A percentile compares a stretch with the other conserved stretches of the same genome.
These are phyloP conservation scores for Drosophila trapezifrons DNA, from an alignment of 1,140 invertebrate species.

Conservation along the genomic window DNA sequence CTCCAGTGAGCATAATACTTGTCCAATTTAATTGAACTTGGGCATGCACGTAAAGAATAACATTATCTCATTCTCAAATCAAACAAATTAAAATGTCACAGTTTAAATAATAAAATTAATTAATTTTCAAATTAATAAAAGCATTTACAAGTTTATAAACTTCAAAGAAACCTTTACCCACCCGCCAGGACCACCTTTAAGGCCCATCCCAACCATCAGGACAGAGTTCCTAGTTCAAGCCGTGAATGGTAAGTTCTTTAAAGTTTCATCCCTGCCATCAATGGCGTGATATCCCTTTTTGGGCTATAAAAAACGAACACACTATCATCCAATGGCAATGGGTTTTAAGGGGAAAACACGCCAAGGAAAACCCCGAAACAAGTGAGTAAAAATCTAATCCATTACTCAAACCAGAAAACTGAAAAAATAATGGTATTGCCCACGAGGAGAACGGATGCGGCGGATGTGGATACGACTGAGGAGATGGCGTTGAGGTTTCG, in stretches of 20 bases:
- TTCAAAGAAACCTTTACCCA: rapidly evolving
- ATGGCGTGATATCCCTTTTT: conserved; percentile 7
- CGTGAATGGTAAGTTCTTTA: neutral
- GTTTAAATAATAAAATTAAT: neutral
- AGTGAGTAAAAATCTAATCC: conserved; percentile 80
- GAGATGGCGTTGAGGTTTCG: conserved; percentile 29
- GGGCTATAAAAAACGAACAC: conserved; percentile 32
- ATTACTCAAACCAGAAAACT: conserved; percentile 76
- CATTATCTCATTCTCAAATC: too few relatives aligned
- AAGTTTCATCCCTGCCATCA: conserved; percentile 16
- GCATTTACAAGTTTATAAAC: too few relatives aligned
- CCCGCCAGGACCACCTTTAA: too few relatives aligned
- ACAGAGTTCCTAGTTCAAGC: neutral
- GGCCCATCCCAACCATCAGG: too few relatives aligned
- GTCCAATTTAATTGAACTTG: neutral
- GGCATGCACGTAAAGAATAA: neutral
- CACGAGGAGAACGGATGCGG: conserved; percentile 5
- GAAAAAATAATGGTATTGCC: conserved; percentile 62
- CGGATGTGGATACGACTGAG: conserved; percentile 19
- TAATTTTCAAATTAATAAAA: neutral
- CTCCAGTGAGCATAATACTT: neutral
- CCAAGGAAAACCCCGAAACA: conserved; percentile 39
- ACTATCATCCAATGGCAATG: conserved; percentile 29
- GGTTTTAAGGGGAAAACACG: conserved; percentile 1
- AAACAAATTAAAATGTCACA: too few relatives aligned